Conservation (phyloP, 2,113 vertebrate genomes). For the Clarias magur region DNA sequence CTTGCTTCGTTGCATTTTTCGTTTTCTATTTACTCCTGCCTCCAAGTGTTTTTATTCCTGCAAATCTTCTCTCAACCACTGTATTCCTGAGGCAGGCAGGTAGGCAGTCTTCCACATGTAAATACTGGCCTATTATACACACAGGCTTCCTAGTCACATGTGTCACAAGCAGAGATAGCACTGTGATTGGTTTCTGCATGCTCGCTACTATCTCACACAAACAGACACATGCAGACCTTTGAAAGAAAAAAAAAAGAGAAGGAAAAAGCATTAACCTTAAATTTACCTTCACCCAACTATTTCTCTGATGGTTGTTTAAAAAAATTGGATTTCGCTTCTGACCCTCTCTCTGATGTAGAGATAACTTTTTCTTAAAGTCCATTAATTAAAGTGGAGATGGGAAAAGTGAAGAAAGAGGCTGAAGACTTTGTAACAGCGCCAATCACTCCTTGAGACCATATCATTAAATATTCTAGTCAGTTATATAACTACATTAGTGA, state of each 20-base stretch:
- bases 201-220: slow-evolving; percentile 64
- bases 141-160: slow-evolving; percentile 42
- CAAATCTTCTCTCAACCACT: slow-evolving; percentile 45
- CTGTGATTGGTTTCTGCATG: slow-evolving; percentile 63
- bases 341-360: slow-evolving; percentile 28
- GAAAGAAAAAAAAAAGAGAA: slow-evolving; percentile 38
- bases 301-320: slow-evolving; percentile 32
- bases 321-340: background rate
- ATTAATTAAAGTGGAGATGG: slow-evolving; percentile 56
- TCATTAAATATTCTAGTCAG: slow-evolving; percentile 52
- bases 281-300: slow-evolving; percentile 44
- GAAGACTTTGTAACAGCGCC: slow-evolving; percentile 56
- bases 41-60: slow-evolving; percentile 50
- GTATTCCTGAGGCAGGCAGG: slow-evolving; percentile 31
- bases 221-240: slow-evolving; percentile 63
- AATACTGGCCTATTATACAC: slow-evolving; percentile 50
- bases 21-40: slow-evolving; percentile 57
- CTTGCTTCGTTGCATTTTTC: slow-evolving; percentile 42
- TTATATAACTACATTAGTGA: slow-evolving; percentile 61
- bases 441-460: slow-evolving; percentile 48
- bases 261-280: slow-evolving; percentile 43
- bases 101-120: slow-evolving; percentile 43
- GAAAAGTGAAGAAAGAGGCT: slow-evolving; percentile 42
- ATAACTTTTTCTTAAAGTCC: slow-evolving; percentile 41
- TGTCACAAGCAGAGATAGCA: slow-evolving; percentile 59